Conservation (phyloP, 1,140 invertebrate species). For the Druon quercuslanigerum region DNA sequence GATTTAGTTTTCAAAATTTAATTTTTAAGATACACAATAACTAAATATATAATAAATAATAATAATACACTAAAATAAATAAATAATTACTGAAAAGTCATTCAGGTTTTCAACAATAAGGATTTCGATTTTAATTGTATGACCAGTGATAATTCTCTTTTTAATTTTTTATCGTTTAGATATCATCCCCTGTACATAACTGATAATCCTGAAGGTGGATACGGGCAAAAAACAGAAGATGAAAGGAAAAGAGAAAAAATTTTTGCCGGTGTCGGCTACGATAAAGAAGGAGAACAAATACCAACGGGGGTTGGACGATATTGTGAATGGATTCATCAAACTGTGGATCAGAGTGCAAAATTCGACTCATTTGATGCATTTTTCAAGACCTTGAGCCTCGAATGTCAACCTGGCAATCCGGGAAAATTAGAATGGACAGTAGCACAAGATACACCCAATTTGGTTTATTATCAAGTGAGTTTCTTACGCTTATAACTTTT, state of each 20-base stretch:
- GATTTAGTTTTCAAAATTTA: no score
- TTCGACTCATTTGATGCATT: conserved; percentile 86
- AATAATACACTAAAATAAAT: no score
- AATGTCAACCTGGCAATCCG: conserved; percentile 85
- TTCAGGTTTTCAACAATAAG: no score
- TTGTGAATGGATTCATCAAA: conserved; percentile 87
- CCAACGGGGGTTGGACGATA: conserved; percentile 86
- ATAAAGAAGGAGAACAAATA: conserved; percentile 84
- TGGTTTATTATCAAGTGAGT: conserved; percentile 91
- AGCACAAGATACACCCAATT: conserved; percentile 85
- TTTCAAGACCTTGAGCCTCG: conserved; percentile 83
- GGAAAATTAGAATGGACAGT: conserved; percentile 89
- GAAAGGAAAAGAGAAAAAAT: conserved; percentile 83
- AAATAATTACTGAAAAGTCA: no score
- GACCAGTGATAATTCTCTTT: no score
- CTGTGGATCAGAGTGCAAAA: conserved; percentile 79
- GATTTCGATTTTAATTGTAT: no score
- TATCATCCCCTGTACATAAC: conserved; percentile 98
- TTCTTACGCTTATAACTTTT: background rate
- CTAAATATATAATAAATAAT: no score
- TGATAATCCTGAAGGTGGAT: conserved; percentile 88
- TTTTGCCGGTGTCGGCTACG: conserved; percentile 88
- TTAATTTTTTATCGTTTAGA: conserved; percentile 65
- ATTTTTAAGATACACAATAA: no score
- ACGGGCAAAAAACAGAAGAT: conserved; percentile 82